Evolutionary conservation across 1,140 invertebrate species (phyloP).

Genomic region (Melitaea cinxia): DNA sequence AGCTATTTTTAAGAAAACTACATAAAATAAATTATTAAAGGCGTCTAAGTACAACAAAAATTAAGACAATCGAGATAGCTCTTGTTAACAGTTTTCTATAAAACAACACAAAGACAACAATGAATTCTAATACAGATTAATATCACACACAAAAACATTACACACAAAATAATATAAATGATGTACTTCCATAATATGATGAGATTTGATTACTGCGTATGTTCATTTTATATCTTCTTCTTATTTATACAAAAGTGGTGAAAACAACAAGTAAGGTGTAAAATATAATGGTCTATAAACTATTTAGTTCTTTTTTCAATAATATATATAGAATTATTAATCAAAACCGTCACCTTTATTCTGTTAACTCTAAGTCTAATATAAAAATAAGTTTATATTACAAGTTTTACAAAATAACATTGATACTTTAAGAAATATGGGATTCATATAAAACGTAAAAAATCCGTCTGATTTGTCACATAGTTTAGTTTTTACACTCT

Average conservation of each 20-base stretch:
- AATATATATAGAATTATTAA: slow-evolving; percentile 12
- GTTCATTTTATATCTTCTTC: slow-evolving; percentile 2
- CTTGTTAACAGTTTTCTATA: not conserved
- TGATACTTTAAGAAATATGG: slow-evolving; percentile 9
- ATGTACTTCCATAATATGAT: slow-evolving; percentile 32
- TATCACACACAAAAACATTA: slow-evolving; percentile 44
- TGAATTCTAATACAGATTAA: slow-evolving; percentile 21
- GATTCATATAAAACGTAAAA: slow-evolving; percentile 3
- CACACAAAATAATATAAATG: slow-evolving; percentile 37
- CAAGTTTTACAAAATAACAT: slow-evolving; percentile 11
- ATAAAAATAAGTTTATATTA: slow-evolving; percentile 36
- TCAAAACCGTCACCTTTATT: slow-evolving; percentile 35
- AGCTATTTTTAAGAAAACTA: slow-evolving; percentile 2
- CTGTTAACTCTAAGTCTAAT: slow-evolving; percentile 26
- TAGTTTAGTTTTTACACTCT: not conserved
- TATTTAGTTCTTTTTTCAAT: slow-evolving; percentile 5
- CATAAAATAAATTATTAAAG: slow-evolving; percentile 21
- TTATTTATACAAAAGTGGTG: slow-evolving; percentile 29
- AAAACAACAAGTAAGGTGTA: slow-evolving; percentile 30
- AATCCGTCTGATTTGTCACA: not conserved
- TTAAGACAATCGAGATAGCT: not conserved
- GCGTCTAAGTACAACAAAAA: slow-evolving; percentile 17
- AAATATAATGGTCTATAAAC: slow-evolving; percentile 36
- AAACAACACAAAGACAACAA: slow-evolving; percentile 15
- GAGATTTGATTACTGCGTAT: slow-evolving; percentile 9